A percentile compares a stretch with the other conserved stretches of the same genome.
Evolutionary conservation across 2,113 vertebrate species (phyloP).

Genomic region (Tragelaphus strepsiceros): DNA sequence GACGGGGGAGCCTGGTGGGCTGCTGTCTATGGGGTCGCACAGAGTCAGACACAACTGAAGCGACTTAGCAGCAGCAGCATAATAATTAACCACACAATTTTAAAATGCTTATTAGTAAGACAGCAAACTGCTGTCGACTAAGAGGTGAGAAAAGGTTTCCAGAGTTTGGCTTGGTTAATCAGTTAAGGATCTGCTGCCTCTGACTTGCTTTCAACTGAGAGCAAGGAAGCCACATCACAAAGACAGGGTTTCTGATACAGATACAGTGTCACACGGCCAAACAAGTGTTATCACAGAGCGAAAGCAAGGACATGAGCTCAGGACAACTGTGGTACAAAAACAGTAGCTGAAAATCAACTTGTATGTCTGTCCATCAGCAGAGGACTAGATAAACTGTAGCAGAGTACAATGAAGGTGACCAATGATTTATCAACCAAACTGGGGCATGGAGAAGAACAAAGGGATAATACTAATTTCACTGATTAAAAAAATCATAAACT

Average conservation of each 20-base stretch:
- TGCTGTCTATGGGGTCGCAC: too few species aligned
- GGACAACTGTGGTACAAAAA: background rate
- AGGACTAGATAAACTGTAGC: background rate
- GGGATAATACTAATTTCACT: background rate
- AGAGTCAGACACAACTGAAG: too few species aligned
- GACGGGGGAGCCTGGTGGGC: too few species aligned
- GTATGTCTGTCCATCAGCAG: background rate
- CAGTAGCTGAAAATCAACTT: background rate
- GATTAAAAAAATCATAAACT: background rate
- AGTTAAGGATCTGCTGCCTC: background rate
- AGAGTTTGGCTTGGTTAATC: background rate
- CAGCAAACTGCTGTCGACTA: slow-evolving; percentile 19
- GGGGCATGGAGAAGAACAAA: background rate
- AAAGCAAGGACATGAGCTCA: background rate
- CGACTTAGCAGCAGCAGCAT: background rate
- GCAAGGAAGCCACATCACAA: background rate
- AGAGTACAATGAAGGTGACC: background rate
- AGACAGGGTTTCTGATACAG: slow-evolving; percentile 50
- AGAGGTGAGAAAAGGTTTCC: background rate
- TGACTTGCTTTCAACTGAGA: slow-evolving; percentile 16
- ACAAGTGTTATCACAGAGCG: background rate
- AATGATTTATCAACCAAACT: slow-evolving; percentile 8
- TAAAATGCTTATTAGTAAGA: slow-evolving; percentile 26
- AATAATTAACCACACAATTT: slow-evolving; percentile 35
- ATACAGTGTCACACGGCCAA: slow-evolving; percentile 56